Evolutionary conservation across 1,140 invertebrate species (phyloP).

Genomic region (Drosophila pseudoobscura): DNA sequence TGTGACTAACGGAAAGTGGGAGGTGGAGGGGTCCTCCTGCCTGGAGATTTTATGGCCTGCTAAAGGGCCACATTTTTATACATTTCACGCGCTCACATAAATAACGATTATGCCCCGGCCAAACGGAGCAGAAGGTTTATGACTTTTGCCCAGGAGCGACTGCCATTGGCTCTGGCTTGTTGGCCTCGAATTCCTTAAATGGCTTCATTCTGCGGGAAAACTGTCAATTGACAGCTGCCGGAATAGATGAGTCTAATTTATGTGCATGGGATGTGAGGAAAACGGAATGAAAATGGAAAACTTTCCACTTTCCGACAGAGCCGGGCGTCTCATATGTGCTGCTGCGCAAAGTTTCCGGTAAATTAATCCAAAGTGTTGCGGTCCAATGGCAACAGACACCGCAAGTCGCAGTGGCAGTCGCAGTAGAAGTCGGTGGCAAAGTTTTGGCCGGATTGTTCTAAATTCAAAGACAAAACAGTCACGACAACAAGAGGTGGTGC

Average conservation of each 20-base stretch:
- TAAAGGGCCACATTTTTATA: conserved; percentile 71
- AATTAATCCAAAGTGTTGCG: conserved; percentile 73
- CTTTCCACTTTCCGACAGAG: conserved; percentile 39
- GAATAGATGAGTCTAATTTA: conserved; percentile 56
- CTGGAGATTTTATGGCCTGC: conserved; percentile 57
- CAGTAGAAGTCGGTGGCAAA: conserved; percentile 52
- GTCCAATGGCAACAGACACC: conserved; percentile 41
- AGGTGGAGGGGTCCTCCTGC: neutral
- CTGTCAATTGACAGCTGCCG: conserved; percentile 69
- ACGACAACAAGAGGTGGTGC: conserved; percentile 17
- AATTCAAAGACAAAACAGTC: conserved; percentile 61
- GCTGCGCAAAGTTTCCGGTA: conserved; percentile 64
- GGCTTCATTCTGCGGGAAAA: conserved; percentile 69
- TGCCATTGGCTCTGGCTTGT: conserved; percentile 45
- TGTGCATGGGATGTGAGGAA: conserved; percentile 38
- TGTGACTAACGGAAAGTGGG: too few species aligned
- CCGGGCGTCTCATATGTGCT: conserved; percentile 9
- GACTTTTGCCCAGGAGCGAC: conserved; percentile 64
- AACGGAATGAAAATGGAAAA: conserved; percentile 58
- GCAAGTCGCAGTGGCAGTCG: conserved; percentile 1
- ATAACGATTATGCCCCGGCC: conserved; percentile 68
- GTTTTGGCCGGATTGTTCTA: conserved; percentile 47
- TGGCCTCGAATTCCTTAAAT: conserved; percentile 54
- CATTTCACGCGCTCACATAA: conserved; percentile 78
- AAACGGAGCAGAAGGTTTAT: conserved; percentile 68